Evolutionary conservation across 2,888 invertebrate species (phyloP).

Genomic region (Crepidodera aurea): DNA sequence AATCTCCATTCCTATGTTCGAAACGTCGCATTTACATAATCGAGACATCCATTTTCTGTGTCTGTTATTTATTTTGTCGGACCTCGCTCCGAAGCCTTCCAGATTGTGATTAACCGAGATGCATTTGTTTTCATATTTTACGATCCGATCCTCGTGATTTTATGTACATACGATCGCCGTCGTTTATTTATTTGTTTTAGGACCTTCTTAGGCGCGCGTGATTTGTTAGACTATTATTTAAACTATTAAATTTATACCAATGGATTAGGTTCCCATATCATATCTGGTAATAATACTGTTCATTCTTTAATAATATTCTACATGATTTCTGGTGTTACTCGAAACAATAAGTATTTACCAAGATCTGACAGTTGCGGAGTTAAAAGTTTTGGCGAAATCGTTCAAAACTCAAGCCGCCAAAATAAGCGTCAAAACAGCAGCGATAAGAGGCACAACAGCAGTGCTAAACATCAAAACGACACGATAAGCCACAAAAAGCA

Average conservation of each 20-base stretch:
- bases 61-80: conserved; percentile 42
- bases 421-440: too few relatives aligned
- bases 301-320: too few relatives aligned
- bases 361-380: too few relatives aligned
- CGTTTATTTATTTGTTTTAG: conserved; percentile 23
- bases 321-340: too few relatives aligned
- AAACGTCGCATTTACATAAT: conserved; percentile 47
- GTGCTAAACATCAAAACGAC: too few relatives aligned
- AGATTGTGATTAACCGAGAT: conserved; percentile 34
- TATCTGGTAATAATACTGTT: too few relatives aligned
- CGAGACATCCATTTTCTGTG: conserved; percentile 46
- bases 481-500: too few relatives aligned
- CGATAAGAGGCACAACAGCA: too few relatives aligned
- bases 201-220: conserved; percentile 7
- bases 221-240: conserved; percentile 11
- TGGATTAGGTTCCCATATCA: conserved; percentile 3
- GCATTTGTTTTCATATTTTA: conserved; percentile 31
- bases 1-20: conserved; percentile 42
- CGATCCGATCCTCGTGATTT: conserved; percentile 8
- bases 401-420: too few relatives aligned
- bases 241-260: conserved; percentile 9
- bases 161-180: conserved; percentile 6
- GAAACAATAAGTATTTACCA: too few relatives aligned
- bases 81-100: conserved; percentile 6
- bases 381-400: too few relatives aligned